These are phyloP conservation scores for Caenorhabditis brenneri DNA, from an alignment of 1,140 invertebrate species.

Conservation along the genomic window DNA sequence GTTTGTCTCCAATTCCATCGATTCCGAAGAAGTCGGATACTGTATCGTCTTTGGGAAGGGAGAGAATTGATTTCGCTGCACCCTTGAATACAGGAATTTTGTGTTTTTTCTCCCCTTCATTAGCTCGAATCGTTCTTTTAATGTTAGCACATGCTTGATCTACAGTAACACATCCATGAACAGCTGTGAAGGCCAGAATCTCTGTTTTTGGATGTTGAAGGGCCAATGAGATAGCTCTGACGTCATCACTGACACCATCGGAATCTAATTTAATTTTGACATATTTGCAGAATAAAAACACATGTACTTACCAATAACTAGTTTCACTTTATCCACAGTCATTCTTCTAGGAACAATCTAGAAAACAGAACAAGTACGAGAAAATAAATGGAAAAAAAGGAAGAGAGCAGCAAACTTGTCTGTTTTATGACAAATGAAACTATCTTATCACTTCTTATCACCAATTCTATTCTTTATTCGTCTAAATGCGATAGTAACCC, in stretches of 20 bases:
- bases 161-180: constrained; percentile 61
- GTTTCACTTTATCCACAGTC: constrained; percentile 11
- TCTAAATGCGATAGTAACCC: background rate
- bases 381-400: background rate
- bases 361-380: background rate
- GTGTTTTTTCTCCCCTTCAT: background rate
- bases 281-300: background rate
- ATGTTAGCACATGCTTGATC: constrained; percentile 64
- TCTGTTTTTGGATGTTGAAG: constrained; percentile 62
- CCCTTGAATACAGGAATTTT: constrained; percentile 68
- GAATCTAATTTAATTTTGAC: constrained; percentile 59
- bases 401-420: no score
- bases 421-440: no score
- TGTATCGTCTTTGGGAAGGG: constrained; percentile 43
- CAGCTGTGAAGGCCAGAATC: constrained; percentile 62
- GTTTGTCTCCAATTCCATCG: constrained; percentile 67
- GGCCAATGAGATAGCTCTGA: constrained; percentile 67
- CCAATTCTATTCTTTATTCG: background rate
- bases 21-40: constrained; percentile 65
- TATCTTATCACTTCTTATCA: background rate
- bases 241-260: constrained; percentile 66
- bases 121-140: constrained; percentile 62
- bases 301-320: constrained; percentile 40
- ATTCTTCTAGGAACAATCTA: background rate
- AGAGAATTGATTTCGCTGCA: constrained; percentile 60